These are phyloP conservation scores for Gallinago media DNA, from an alignment of 2,113 vertebrate genomes.

Conservation along the genomic window DNA sequence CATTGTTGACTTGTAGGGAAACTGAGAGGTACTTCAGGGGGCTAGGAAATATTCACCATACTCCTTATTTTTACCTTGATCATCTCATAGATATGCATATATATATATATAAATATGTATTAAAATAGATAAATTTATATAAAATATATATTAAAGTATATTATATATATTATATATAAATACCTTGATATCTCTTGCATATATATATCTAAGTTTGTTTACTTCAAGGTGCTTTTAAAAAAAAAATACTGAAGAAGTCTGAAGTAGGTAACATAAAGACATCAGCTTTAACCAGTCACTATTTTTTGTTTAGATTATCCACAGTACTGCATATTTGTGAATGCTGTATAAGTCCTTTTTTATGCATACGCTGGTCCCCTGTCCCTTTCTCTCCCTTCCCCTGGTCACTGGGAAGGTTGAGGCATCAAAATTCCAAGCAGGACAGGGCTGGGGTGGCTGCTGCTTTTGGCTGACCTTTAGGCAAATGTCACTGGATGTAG, in stretches of 20 bases:
- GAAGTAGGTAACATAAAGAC: not conserved
- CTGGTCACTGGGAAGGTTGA: not conserved
- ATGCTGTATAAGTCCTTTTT: not conserved
- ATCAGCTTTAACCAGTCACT: not conserved
- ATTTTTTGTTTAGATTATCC: not conserved
- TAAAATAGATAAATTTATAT: not conserved
- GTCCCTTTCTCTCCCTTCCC: not conserved
- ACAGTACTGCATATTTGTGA: not conserved
- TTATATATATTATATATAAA: not conserved
- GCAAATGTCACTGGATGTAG: not conserved
- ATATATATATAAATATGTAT: too few relatives aligned
- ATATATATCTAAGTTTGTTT: not conserved
- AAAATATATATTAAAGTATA: too few relatives aligned
- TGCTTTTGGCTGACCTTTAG: conserved; percentile 19
- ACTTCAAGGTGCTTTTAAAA: not conserved
- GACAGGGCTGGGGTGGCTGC: not conserved
- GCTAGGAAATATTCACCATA: not conserved
- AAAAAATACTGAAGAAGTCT: not conserved
- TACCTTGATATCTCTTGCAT: not conserved
- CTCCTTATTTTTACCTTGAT: not conserved
- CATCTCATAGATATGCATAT: not conserved
- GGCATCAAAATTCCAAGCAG: not conserved
- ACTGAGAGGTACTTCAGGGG: not conserved
- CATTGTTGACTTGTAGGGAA: not conserved
- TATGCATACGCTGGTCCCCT: not conserved